These are phyloP conservation scores for Melanotaenia parkinsoni DNA, from an alignment of 2,797 vertebrate species.

Conservation along the genomic window DNA sequence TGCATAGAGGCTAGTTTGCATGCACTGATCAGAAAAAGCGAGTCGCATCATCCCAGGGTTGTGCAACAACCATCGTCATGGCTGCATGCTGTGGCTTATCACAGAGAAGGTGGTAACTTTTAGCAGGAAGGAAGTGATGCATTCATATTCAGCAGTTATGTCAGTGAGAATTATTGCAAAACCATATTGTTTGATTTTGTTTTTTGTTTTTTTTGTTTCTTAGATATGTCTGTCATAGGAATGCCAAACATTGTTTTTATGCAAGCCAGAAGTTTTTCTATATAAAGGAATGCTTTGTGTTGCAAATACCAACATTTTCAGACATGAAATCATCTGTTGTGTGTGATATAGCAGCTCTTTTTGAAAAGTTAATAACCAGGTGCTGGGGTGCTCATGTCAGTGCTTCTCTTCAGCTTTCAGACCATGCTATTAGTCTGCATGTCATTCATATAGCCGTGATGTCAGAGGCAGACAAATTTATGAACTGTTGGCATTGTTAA, in stretches of 20 bases:
- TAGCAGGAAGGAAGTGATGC: not conserved
- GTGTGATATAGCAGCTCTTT: slow-evolving; percentile 22
- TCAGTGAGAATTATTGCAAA: slow-evolving; percentile 2
- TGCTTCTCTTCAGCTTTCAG: slow-evolving; percentile 28
- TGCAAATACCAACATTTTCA: not conserved
- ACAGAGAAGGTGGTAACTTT: slow-evolving; percentile 15
- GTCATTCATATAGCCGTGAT: slow-evolving; percentile 46
- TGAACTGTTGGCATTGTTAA: slow-evolving; percentile 55
- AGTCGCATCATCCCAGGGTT: slow-evolving; percentile 29
- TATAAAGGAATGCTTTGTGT: slow-evolving; percentile 45
- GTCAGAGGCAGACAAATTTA: slow-evolving; percentile 50
- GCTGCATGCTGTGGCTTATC: slow-evolving; percentile 46
- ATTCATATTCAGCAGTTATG: slow-evolving; percentile 17
- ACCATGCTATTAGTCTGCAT: slow-evolving; percentile 36
- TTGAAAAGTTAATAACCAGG: slow-evolving; percentile 65
- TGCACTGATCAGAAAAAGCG: slow-evolving; percentile 34
- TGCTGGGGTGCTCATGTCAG: slow-evolving; percentile 46
- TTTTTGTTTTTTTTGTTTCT: not conserved
- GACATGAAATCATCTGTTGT: slow-evolving; percentile 24
- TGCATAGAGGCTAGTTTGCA: slow-evolving; percentile 60
- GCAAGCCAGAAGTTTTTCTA: slow-evolving; percentile 6
- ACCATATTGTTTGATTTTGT: slow-evolving; percentile 8
- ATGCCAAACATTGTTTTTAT: slow-evolving; percentile 15
- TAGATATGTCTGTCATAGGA: slow-evolving; percentile 14
- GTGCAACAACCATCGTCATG: slow-evolving; percentile 43